These are phyloP conservation scores for Hirtodrosophila alboralis DNA, from an alignment of 2,888 invertebrate genomes.

Conservation along the genomic window DNA sequence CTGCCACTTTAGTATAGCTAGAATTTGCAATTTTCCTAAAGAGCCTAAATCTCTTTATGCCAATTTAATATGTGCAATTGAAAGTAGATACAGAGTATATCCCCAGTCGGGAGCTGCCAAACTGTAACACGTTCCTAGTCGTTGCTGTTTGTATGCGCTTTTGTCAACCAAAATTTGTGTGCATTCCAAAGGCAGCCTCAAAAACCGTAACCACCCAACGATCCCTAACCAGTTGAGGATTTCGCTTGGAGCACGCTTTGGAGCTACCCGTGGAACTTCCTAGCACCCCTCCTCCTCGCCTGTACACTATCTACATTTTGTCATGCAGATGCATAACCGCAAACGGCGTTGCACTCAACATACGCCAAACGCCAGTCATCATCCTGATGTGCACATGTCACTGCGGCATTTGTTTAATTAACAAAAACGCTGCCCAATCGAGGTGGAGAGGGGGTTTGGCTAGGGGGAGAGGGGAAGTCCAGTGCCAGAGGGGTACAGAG, in stretches of 20 bases:
- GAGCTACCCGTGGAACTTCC: not conserved
- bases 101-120: slow-evolving; percentile 44
- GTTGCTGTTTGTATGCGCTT: slow-evolving; percentile 50
- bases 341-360: slow-evolving; percentile 55
- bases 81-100: too few relatives aligned
- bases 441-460: too few relatives aligned
- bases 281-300: not conserved
- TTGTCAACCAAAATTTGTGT: slow-evolving; percentile 48
- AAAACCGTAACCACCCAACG: slow-evolving; percentile 12
- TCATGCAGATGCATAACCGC: slow-evolving; percentile 72
- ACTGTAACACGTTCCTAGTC: too few relatives aligned
- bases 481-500: too few relatives aligned
- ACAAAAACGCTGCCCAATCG: slow-evolving; percentile 61
- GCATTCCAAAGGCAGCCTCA: slow-evolving; percentile 18
- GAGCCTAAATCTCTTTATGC: too few relatives aligned
- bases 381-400: slow-evolving; percentile 77
- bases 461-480: too few relatives aligned
- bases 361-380: slow-evolving; percentile 71
- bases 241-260: too few relatives aligned
- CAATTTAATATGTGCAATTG: too few relatives aligned
- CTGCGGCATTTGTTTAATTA: slow-evolving; percentile 80
- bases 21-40: too few relatives aligned
- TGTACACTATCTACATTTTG: slow-evolving; percentile 10
- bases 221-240: too few relatives aligned
- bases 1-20: too few relatives aligned